These are phyloP conservation scores for Penelope pileata DNA, from an alignment of 2,113 vertebrate genomes.

Conservation along the genomic window DNA sequence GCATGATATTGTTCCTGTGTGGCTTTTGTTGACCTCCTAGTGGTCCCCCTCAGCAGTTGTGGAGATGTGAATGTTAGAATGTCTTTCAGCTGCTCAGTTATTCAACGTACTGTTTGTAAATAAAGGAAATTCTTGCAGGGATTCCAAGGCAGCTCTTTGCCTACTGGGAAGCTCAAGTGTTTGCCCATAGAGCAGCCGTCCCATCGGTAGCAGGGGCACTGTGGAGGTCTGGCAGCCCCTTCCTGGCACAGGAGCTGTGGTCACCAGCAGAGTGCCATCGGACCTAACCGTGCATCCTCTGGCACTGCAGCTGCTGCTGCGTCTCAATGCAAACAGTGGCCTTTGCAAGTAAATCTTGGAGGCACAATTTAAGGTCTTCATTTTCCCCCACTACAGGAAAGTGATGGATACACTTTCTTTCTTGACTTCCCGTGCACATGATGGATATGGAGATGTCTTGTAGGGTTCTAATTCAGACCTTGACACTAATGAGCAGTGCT, in stretches of 20 bases:
- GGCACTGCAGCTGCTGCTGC: neutral
- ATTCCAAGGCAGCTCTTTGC: neutral
- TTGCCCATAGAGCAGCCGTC: neutral
- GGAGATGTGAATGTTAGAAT: neutral
- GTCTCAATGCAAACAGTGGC: neutral
- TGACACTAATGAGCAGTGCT: neutral
- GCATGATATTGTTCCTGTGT: neutral
- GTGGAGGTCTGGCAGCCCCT: neutral
- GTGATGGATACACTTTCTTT: neutral
- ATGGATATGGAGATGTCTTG: neutral
- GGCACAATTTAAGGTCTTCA: neutral
- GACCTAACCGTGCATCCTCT: neutral
- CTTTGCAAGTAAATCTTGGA: neutral
- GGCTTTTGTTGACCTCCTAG: neutral
- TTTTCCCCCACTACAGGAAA: neutral
- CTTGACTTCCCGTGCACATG: neutral
- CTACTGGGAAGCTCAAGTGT: neutral
- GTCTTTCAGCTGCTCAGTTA: neutral
- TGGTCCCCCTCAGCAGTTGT: neutral
- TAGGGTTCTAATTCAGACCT: neutral
- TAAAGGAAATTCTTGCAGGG: fast-evolving
- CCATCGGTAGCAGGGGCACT: neutral
- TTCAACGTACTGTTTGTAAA: neutral
- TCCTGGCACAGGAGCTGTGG: neutral
- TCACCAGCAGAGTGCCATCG: neutral